Conservation (phyloP, 2,888 invertebrate species). For the Eustalomyia histrio region DNA sequence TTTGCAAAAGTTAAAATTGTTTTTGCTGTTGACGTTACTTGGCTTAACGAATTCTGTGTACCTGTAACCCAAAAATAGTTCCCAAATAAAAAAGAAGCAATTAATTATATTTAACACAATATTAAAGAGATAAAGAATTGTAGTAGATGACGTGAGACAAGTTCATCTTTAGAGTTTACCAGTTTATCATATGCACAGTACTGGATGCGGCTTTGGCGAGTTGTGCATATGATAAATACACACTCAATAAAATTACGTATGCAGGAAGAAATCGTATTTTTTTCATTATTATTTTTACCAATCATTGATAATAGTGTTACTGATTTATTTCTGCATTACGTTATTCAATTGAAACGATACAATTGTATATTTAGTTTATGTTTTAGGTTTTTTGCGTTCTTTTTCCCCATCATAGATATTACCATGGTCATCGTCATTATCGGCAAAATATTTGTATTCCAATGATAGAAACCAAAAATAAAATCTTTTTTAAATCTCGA, state of each 20-base stretch:
- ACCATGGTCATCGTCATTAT: background rate
- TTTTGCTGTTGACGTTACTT: background rate
- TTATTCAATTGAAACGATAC: conserved; percentile 40
- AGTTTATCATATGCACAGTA: conserved; percentile 17
- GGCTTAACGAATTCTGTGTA: conserved; percentile 11
- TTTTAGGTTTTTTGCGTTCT: too few species aligned
- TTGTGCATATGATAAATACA: conserved; percentile 20
- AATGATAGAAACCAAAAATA: conserved; percentile 14
- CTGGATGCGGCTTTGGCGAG: background rate
- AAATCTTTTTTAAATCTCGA: background rate
- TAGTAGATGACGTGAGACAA: background rate
- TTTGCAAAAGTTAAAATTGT: background rate
- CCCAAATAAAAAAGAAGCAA: conserved; percentile 31
- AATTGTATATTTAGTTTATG: background rate
- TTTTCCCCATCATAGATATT: background rate
- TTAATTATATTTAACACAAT: conserved; percentile 5
- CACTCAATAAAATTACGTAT: conserved; percentile 10
- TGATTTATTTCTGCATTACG: conserved; percentile 28
- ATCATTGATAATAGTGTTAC: background rate
- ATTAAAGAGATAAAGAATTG: background rate
- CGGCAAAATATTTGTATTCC: conserved; percentile 24
- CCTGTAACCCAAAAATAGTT: conserved; percentile 31
- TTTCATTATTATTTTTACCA: background rate
- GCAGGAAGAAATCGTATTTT: conserved; percentile 1
- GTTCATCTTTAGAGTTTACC: conserved; percentile 23